Percentiles rank a stretch among this genome's conserved stretches.
These are phyloP conservation scores for Poeciliopsis retropinna DNA, from an alignment of 2,113 vertebrate species.

Conservation along the genomic window DNA sequence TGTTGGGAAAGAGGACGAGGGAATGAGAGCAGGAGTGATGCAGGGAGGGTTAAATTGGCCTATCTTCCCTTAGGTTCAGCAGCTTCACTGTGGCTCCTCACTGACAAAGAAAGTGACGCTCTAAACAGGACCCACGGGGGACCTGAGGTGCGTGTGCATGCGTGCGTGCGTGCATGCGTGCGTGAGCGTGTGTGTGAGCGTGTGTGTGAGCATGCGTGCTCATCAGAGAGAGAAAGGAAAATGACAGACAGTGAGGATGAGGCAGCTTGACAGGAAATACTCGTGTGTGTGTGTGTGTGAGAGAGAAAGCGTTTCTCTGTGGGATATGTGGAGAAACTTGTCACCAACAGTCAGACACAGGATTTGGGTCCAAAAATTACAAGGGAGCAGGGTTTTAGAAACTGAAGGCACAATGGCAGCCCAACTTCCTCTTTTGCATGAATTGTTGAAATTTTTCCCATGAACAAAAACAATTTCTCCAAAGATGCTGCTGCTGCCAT, in stretches of 20 bases:
- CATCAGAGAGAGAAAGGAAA: constrained; percentile 47
- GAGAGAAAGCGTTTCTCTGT: constrained; percentile 29
- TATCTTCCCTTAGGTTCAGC: constrained; percentile 62
- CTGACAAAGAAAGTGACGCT: constrained; percentile 63
- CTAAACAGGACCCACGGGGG: constrained; percentile 64
- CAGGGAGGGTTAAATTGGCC: constrained; percentile 71
- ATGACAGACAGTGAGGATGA: constrained; percentile 52
- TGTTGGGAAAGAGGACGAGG: neutral
- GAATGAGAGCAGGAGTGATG: constrained; percentile 36
- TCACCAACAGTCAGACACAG: constrained; percentile 43
- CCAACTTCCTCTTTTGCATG: neutral
- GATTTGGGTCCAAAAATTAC: constrained; percentile 35
- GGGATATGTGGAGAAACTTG: constrained; percentile 42
- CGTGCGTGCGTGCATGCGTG: constrained; percentile 12
- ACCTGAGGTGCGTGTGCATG: constrained; percentile 28
- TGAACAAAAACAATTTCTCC: neutral
- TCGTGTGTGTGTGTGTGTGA: constrained; percentile 27
- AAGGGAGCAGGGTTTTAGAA: constrained; percentile 7
- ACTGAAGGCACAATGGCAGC: constrained; percentile 3
- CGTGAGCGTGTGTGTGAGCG: constrained; percentile 6
- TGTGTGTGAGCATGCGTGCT: constrained; percentile 11
- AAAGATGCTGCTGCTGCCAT: neutral
- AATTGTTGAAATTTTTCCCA: neutral
- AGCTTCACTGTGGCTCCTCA: constrained; percentile 66
- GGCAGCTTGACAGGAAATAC: constrained; percentile 35